Evolutionary conservation across 2,888 invertebrate species (phyloP).

Genomic region (Caenorhabditis sulstoni): DNA sequence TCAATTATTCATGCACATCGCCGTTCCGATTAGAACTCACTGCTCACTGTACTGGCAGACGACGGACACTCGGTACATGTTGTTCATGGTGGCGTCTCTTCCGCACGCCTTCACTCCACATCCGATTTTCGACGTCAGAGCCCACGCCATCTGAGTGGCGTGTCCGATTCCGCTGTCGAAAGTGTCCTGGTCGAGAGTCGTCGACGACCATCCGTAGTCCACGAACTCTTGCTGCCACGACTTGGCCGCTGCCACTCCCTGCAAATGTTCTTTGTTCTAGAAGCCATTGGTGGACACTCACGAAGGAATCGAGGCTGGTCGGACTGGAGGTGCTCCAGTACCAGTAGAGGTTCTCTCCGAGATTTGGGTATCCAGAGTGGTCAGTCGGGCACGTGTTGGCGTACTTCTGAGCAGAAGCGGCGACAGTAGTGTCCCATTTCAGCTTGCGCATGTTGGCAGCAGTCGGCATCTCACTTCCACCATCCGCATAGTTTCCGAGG

Average conservation of each 20-base stretch:
- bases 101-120: slow-evolving; percentile 52
- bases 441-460: slow-evolving; percentile 35
- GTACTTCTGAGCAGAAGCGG: slow-evolving; percentile 31
- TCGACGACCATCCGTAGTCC: slow-evolving; percentile 54
- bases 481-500: slow-evolving; percentile 20
- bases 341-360: slow-evolving; percentile 48
- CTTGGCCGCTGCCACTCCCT: slow-evolving; percentile 19
- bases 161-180: slow-evolving; percentile 58
- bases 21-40: slow-evolving; percentile 3
- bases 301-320: slow-evolving; percentile 18
- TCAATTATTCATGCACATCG: background rate
- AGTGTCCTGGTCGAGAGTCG: slow-evolving; percentile 33
- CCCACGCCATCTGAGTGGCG: slow-evolving; percentile 62
- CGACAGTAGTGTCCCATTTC: slow-evolving; percentile 41
- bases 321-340: slow-evolving; percentile 15
- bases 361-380: slow-evolving; percentile 23
- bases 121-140: slow-evolving; percentile 37
- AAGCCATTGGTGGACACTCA: too few species aligned
- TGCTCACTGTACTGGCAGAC: slow-evolving; percentile 26
- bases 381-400: slow-evolving; percentile 27
- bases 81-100: slow-evolving; percentile 8
- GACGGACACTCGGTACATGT: slow-evolving; percentile 17
- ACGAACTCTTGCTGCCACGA: slow-evolving; percentile 57
- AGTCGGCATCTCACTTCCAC: slow-evolving; percentile 23
- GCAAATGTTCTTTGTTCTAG: too few species aligned